Conservation (phyloP, 2,888 invertebrate species). For the Sipha maydis region DNA sequence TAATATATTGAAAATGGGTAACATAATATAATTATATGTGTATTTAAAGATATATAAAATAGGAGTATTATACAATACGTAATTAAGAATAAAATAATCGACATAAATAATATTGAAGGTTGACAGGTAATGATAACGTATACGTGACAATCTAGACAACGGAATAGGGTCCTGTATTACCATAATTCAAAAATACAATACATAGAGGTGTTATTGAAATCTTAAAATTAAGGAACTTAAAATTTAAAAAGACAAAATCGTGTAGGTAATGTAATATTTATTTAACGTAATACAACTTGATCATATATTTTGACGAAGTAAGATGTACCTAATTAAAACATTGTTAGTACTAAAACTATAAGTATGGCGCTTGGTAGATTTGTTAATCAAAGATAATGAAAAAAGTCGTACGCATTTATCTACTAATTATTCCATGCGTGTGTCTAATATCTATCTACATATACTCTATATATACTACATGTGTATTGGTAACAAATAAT, state of each 20-base stretch:
- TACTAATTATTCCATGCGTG: not conserved
- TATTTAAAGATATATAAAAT: too few species aligned
- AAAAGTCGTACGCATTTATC: not conserved
- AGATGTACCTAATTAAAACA: not conserved
- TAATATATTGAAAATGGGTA: slow-evolving; percentile 41
- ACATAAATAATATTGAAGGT: slow-evolving; percentile 7
- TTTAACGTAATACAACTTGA: not conserved
- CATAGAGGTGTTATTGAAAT: not conserved
- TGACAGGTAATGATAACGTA: not conserved
- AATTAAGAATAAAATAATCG: slow-evolving; percentile 27
- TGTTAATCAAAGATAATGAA: not conserved
- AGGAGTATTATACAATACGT: not conserved
- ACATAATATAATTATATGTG: not conserved
- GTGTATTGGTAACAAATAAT: not conserved
- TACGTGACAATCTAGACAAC: not conserved
- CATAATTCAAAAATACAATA: not conserved
- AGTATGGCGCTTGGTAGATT: not conserved
- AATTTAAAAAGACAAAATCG: not conserved
- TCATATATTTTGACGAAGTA: not conserved
- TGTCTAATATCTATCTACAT: not conserved
- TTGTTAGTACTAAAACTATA: slow-evolving; percentile 1
- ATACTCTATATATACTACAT: not conserved
- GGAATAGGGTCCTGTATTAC: not conserved
- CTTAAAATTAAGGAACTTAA: not conserved
- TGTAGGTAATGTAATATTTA: not conserved